Percentiles rank a stretch among this genome's conserved stretches.
Evolutionary conservation across 2,113 vertebrate species (phyloP).

Genomic region (Hemicordylus capensis): DNA sequence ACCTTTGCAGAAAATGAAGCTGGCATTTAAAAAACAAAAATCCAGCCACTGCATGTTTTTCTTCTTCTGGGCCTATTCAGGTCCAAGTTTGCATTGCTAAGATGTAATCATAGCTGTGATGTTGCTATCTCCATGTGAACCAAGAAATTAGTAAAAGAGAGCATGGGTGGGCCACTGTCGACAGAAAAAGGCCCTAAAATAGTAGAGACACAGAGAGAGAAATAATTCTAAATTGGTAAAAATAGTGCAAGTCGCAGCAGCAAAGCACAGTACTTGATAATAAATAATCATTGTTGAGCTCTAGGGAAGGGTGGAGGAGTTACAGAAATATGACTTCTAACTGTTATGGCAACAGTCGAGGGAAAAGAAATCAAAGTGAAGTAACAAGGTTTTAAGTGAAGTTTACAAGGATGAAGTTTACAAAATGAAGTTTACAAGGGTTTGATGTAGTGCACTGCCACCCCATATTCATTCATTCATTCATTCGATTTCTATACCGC

Average conservation of each 20-base stretch:
- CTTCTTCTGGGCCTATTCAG: slow-evolving; percentile 40
- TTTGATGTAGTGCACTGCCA: not conserved
- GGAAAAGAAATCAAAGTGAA: not conserved
- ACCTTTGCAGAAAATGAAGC: slow-evolving; percentile 24
- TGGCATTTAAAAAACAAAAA: slow-evolving; percentile 11
- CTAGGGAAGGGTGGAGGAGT: not conserved
- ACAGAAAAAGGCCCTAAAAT: slow-evolving; percentile 12
- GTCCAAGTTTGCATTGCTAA: slow-evolving; percentile 20
- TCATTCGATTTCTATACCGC: too few species aligned
- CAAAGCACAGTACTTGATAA: not conserved
- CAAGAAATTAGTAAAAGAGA: slow-evolving; percentile 30
- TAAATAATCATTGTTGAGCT: slow-evolving; percentile 2
- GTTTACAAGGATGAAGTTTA: too few species aligned
- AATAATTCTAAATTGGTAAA: slow-evolving; percentile 28
- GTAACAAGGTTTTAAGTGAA: not conserved
- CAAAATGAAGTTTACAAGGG: not conserved
- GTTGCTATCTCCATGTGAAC: slow-evolving; percentile 33
- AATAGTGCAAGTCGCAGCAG: not conserved
- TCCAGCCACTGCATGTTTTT: slow-evolving; percentile 37
- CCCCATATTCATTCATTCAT: too few species aligned
- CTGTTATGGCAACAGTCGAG: not conserved
- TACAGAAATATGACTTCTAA: slow-evolving; percentile 6
- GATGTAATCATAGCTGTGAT: slow-evolving; percentile 3
- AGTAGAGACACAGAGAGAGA: not conserved
- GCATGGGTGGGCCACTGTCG: slow-evolving; percentile 18